These are phyloP conservation scores for Todus mexicanus DNA, from an alignment of 2,797 vertebrate genomes.

Conservation along the genomic window DNA sequence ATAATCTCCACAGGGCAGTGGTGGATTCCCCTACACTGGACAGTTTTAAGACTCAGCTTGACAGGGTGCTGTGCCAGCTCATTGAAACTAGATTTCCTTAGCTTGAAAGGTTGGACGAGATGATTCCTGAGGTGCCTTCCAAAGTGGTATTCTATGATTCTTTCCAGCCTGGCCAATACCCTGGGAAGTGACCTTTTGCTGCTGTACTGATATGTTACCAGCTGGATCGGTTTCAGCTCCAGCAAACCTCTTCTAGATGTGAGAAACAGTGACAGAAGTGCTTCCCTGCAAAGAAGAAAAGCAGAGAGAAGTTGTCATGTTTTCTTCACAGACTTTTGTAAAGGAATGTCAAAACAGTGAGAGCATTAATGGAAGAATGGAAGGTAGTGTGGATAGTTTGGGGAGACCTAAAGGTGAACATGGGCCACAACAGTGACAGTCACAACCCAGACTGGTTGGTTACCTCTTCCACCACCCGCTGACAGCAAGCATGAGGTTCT, in stretches of 20 bases:
- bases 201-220: neutral
- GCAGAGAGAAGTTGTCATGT: too few species aligned
- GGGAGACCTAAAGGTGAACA: neutral
- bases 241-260: neutral
- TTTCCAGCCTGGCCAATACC: neutral
- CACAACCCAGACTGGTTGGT: too few species aligned
- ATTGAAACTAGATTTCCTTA: too few species aligned
- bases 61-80: too few species aligned
- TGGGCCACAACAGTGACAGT: neutral
- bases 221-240: neutral
- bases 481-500: neutral
- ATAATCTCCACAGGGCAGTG: too few species aligned
- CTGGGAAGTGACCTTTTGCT: neutral
- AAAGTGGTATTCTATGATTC: too few species aligned
- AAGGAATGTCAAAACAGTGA: neutral
- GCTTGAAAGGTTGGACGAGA: too few species aligned
- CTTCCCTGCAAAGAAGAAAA: neutral
- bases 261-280: neutral
- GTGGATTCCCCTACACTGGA: too few species aligned
- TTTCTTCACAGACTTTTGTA: neutral
- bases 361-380: neutral
- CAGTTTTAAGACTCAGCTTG: too few species aligned
- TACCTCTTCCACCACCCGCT: neutral
- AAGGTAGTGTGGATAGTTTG: neutral
- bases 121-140: too few species aligned